Evolutionary conservation across 2,888 invertebrate genomes (phyloP).

Genomic region (Idaea straminata): DNA sequence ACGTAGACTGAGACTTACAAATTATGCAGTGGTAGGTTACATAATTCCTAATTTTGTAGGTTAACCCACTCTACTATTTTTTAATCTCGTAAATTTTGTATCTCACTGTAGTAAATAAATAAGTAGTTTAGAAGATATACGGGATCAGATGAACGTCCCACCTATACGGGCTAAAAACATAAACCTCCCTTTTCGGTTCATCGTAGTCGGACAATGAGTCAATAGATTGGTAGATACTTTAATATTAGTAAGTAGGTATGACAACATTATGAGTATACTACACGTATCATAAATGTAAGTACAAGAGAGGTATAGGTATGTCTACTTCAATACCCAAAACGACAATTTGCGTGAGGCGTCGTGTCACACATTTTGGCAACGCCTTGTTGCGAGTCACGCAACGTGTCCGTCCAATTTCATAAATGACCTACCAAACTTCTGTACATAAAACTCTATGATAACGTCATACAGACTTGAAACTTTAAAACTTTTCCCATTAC

Average conservation of each 20-base stretch:
- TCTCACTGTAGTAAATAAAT: no score
- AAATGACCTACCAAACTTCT: constrained; percentile 48
- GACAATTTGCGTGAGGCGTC: constrained; percentile 46
- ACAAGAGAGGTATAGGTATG: constrained; percentile 6
- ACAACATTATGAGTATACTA: background rate
- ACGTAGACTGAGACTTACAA: background rate
- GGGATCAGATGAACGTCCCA: no score
- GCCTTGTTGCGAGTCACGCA: constrained; percentile 66
- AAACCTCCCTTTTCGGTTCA: no score
- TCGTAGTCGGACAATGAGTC: no score
- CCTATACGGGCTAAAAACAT: no score
- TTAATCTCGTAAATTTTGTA: background rate
- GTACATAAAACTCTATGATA: constrained; percentile 1
- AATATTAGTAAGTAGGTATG: background rate
- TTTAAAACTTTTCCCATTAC: constrained; percentile 5
- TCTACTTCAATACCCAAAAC: constrained; percentile 31
- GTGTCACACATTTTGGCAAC: constrained; percentile 59
- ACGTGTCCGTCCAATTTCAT: constrained; percentile 58
- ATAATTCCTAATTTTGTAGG: no score
- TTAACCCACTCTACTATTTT: background rate
- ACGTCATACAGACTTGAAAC: background rate
- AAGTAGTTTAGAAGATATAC: no score
- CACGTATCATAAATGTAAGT: background rate
- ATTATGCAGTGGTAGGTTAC: background rate
- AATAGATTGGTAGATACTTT: background rate